Percentiles rank a stretch among this genome's conserved stretches.
Conservation (phyloP, 2,113 vertebrate genomes). For the Zosterops hypoxanthus region DNA sequence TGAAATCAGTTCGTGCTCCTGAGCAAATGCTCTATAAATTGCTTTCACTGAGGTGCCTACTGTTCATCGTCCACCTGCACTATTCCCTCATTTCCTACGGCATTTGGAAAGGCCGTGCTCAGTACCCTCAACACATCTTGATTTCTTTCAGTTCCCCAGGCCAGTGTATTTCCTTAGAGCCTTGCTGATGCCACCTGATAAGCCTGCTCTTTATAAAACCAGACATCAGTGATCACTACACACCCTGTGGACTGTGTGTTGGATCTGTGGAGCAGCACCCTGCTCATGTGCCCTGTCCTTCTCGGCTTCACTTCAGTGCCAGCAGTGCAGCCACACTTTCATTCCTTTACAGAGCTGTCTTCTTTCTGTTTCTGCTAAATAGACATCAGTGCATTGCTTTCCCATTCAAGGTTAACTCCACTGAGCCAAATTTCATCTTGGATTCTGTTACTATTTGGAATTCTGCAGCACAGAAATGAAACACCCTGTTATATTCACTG, state of each 20-base stretch:
- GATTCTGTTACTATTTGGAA: not conserved
- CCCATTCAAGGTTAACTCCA: not conserved
- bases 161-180: not conserved
- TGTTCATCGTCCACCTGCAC: rapidly evolving
- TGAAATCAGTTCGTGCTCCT: not conserved
- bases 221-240: rapidly evolving
- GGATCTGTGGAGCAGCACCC: not conserved
- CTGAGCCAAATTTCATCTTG: not conserved
- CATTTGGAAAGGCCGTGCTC: rapidly evolving
- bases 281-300: rapidly evolving
- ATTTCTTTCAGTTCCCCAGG: not conserved
- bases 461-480: not conserved
- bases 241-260: too few relatives aligned
- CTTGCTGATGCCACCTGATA: not conserved
- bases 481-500: not conserved
- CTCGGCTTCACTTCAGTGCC: rapidly evolving
- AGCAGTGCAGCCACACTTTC: not conserved
- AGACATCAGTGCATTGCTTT: not conserved
- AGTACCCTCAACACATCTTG: not conserved
- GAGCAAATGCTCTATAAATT: not conserved
- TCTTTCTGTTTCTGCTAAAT: not conserved
- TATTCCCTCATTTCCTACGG: not conserved
- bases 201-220: not conserved
- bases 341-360: not conserved
- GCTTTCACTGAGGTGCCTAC: not conserved